Evolutionary conservation across 2,888 invertebrate species (phyloP), one percentile per base, ranked within the genome.

Genomic region (Chalcis sispes): DNA sequence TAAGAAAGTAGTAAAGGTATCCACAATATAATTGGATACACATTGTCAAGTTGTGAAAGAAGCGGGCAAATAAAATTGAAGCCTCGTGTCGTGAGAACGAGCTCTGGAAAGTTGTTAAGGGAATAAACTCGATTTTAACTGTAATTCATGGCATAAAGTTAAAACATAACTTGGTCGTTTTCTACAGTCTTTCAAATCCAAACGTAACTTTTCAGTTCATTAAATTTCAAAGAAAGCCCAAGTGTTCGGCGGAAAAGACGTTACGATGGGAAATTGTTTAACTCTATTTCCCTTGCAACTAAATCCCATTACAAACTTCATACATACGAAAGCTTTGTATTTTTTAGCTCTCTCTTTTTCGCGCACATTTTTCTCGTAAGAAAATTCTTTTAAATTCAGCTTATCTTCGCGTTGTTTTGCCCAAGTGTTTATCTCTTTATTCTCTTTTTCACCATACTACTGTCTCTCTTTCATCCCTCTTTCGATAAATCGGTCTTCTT

Each of bases 101-200:
- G 61, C 50, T 18, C 36, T 27, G 48, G 10, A 56, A 74, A 62
- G 20, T 61, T 40, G 32, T 56, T 32, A 71, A 61, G 20, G 52
- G 29, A 23, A 46, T 64, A 72, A 72, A 75, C 46, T 52, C 52
- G 32, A 71, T 61, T 71, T 70, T 36, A 59, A 64, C 65, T 42
- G 70, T 66, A 71, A 59, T 65, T 70, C 52, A 65, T 46, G 65
- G 40, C 52, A 70, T 23, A 59, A 70, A 65, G 75, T 65, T 75
- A 70, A 65, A 70, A 56, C 42, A 65, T 65, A 75, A 65, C 58
- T 75, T 42, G n/a, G 42, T 46, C 50, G 40, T 15, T 15, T 54
- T 32, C 32, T 50, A 42, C 32, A 20, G 29, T 58, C 65, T 59
- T 65, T 59, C 52, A 66, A 66, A 59, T 25, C 46, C 59, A 42